Conservation (phyloP, 2,113 vertebrate species). For the Bubo bubo region DNA sequence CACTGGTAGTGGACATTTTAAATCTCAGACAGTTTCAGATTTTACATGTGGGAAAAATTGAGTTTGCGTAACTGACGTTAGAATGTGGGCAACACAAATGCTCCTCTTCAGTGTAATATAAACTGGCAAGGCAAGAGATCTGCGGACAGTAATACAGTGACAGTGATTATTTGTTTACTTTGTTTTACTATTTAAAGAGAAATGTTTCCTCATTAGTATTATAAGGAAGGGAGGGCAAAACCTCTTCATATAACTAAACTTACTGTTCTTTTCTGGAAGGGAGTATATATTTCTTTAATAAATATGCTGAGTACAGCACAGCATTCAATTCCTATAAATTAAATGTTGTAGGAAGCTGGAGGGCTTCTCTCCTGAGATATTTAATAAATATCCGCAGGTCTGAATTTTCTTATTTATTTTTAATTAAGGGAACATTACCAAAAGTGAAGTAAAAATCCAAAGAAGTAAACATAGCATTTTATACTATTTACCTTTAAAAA, state of each 20-base stretch:
- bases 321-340: not conserved
- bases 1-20: not conserved
- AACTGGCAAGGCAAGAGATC: not conserved
- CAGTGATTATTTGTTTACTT: not conserved
- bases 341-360: not conserved
- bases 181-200: not conserved
- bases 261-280: not conserved
- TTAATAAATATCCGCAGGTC: not conserved
- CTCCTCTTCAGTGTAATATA: not conserved
- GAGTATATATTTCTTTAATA: not conserved
- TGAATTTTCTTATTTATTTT: conserved; percentile 21
- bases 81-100: not conserved
- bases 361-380: not conserved
- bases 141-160: not conserved
- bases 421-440: not conserved
- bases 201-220: not conserved
- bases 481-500: not conserved
- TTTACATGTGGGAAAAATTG: not conserved
- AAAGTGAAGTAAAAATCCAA: not conserved
- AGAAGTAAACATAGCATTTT: not conserved
- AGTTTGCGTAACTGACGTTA: not conserved
- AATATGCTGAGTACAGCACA: not conserved
- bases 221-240: not conserved
- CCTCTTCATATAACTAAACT: not conserved
- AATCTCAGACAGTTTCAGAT: not conserved